phyloP scores from a whole-genome alignment of 2,888 invertebrate genomes.

The Lypha dubia region DNA sequence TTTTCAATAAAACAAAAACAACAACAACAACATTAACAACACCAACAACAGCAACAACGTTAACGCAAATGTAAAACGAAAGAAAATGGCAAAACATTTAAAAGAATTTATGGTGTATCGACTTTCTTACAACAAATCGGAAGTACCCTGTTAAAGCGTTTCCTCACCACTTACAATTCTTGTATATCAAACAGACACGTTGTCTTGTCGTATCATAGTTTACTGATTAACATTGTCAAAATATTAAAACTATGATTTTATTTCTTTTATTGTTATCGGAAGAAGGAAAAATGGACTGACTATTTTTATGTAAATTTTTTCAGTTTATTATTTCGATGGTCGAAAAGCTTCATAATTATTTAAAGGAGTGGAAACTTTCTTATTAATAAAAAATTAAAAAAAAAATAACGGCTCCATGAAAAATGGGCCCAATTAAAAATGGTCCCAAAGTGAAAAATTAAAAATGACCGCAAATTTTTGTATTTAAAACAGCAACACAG shows the following conservation, averaged over 20 bases:
- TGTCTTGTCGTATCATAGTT: constrained; percentile 46
- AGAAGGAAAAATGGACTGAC: no score
- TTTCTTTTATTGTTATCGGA: constrained; percentile 9
- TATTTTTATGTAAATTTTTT: constrained; percentile 15
- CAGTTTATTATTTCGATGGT: constrained; percentile 1
- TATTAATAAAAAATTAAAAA: not conserved
- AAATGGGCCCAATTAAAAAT: no score
- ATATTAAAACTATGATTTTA: constrained; percentile 36
- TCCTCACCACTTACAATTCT: not conserved
- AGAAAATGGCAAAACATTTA: constrained; percentile 22
- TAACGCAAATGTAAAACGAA: not conserved
- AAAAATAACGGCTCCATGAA: no score
- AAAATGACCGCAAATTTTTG: no score
- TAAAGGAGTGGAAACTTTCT: constrained; percentile 10
- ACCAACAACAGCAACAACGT: not conserved
- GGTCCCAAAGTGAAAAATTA: no score
- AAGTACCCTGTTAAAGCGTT: not conserved
- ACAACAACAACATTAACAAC: not conserved
- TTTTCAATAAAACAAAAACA: constrained; percentile 36
- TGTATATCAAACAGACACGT: constrained; percentile 33
- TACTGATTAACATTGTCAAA: constrained; percentile 67
- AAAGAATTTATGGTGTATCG: constrained; percentile 26
- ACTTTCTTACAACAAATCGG: constrained; percentile 24
- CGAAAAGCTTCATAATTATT: not conserved
- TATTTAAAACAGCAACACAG: no score